Conservation (phyloP, 92 coral and sea anemone species). For the Zoanthus solanderi region DNA sequence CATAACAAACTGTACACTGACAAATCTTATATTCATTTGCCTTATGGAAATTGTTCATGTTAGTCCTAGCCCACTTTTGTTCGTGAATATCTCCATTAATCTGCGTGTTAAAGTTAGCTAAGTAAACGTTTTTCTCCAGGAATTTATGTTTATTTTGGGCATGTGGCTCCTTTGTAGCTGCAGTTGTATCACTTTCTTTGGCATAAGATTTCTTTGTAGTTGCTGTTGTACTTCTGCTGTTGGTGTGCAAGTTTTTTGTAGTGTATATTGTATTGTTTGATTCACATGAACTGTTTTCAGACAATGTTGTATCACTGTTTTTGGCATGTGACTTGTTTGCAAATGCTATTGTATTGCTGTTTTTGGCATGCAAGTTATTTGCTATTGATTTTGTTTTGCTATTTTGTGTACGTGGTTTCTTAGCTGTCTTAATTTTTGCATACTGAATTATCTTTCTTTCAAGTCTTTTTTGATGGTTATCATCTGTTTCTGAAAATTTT, state of each 20-base stretch:
- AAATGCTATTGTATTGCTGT: no score
- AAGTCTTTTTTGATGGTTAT: neutral
- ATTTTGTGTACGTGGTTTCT: neutral
- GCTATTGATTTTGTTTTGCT: conserved; percentile 45
- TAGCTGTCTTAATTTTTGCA: conserved; percentile 37
- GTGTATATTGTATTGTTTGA: conserved; percentile 12
- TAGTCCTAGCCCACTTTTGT: conserved; percentile 8
- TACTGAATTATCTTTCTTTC: conserved; percentile 27
- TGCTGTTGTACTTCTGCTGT: conserved; percentile 44
- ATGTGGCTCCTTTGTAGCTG: conserved; percentile 49
- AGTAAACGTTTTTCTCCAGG: conserved; percentile 28
- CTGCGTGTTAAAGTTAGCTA: neutral
- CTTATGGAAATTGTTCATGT: neutral
- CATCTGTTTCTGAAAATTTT: neutral
- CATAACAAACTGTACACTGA: conserved; percentile 7
- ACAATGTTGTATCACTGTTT: neutral
- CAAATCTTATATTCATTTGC: neutral
- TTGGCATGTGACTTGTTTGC: no score
- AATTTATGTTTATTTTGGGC: conserved; percentile 46
- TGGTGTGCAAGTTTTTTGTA: conserved; percentile 35
- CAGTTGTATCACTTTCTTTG: neutral
- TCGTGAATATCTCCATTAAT: neutral
- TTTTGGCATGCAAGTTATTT: conserved; percentile 25
- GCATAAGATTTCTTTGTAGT: conserved; percentile 36
- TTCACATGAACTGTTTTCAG: no score